A percentile compares a stretch with the other conserved stretches of the same genome.
These are phyloP conservation scores for Pogonognathellus flavescens DNA, from an alignment of 1,140 invertebrate genomes.

Conservation along the genomic window DNA sequence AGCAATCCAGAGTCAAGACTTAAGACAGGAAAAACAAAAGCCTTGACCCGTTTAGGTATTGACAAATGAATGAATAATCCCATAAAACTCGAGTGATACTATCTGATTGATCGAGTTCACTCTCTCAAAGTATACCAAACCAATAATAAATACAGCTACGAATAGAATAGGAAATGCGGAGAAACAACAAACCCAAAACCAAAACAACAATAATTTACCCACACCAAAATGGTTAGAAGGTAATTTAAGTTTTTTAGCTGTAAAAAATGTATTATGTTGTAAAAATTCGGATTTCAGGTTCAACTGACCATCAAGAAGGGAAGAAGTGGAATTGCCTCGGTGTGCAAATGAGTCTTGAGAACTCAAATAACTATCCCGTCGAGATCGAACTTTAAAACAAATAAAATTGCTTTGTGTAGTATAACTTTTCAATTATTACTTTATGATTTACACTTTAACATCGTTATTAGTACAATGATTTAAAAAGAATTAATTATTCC, in stretches of 20 bases:
- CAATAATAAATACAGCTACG: neutral
- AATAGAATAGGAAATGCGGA: neutral
- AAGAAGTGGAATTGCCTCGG: constrained; percentile 66
- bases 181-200: neutral
- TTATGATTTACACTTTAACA: too few relatives aligned
- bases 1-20: neutral
- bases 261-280: neutral
- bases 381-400: constrained; percentile 61
- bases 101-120: neutral
- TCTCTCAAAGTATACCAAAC: neutral
- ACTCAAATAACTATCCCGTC: constrained; percentile 65
- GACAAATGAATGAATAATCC: neutral
- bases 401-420: neutral
- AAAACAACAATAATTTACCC: neutral
- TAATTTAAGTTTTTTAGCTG: neutral
- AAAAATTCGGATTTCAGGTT: constrained; percentile 7
- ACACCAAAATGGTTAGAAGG: constrained; percentile 33
- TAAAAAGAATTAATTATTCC: too few relatives aligned
- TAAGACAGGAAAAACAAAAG: neutral
- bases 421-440: neutral
- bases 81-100: constrained; percentile 4
- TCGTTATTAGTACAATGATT: too few relatives aligned
- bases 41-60: constrained; percentile 15
- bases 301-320: constrained; percentile 66
- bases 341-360: constrained; percentile 64